Evolutionary conservation across 2,797 vertebrate genomes (phyloP), one percentile per base, ranked within the genome.

Genomic region (Poliocrania exsul): DNA sequence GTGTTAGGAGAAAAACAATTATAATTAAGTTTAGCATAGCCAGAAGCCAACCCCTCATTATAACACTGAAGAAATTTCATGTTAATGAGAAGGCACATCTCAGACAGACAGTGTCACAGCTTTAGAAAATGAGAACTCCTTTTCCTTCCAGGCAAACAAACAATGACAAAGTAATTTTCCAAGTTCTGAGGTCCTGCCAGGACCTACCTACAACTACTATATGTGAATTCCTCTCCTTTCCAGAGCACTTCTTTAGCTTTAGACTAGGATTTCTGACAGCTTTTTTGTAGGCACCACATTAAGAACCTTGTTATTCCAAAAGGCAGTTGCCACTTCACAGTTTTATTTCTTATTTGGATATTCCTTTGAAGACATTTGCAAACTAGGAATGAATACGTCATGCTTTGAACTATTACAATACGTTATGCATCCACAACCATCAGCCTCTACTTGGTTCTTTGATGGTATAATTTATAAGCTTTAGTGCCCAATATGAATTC

Each of bases 1-100:
- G 62, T 37, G 13, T 37, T 88, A 74, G 44, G 18, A 86, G 16
- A 25, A 94, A 96, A 82, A 78, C 78, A 92, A 96, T 97, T 96
- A 85, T 81, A 92, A 91, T 81, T 72, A 77, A 90, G 29, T 75
- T 92, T 88, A 82, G 85, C 85, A 88, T 80, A 93, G 72, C 88
- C 65, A 74, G 87, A 72, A 92, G 60, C 71, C 72, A 94, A 53
- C 19, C 38, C 10, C 83, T 86, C 58, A 42, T 71, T 79, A 70
- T 28, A 65, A 10, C 50, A 60, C 16, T 57, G 40, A 73, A 92
- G 29, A 90, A 80, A 64, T 47, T 50, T 67, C 47, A 21, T 15
- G n/a, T 74, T 93, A 87, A 92, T 74, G 61, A 87, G 67, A 70
- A 85, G 19, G 15, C 28, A 78, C 35, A 47, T 61, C 38, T 47